A percentile compares a stretch with the other conserved stretches of the same genome.
These are phyloP conservation scores for Podarcis muralis DNA, from an alignment of 2,113 vertebrate genomes.

Conservation along the genomic window DNA sequence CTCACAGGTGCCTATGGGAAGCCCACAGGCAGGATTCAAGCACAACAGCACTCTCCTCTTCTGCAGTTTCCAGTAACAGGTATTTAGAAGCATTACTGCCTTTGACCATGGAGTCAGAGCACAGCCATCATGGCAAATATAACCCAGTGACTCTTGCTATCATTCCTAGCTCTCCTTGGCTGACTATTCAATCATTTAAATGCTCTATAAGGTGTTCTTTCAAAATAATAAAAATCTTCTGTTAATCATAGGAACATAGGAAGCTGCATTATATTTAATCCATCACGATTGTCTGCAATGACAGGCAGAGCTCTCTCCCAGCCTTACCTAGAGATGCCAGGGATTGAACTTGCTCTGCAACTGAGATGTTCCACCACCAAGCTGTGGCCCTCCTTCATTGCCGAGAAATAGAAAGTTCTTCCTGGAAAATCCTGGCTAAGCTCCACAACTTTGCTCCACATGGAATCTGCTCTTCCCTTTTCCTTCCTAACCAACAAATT, in stretches of 20 bases:
- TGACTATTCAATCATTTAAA: not conserved
- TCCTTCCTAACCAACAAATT: not conserved
- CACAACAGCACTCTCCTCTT: too few relatives aligned
- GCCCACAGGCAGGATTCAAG: too few relatives aligned
- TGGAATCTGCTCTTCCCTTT: not conserved
- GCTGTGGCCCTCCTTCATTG: not conserved
- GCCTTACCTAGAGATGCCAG: too few relatives aligned
- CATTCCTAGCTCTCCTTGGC: not conserved
- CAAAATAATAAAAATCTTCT: not conserved
- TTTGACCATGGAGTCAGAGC: too few relatives aligned
- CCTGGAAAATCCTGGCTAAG: not conserved
- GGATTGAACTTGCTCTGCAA: too few relatives aligned
- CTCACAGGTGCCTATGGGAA: too few relatives aligned
- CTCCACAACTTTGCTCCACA: not conserved
- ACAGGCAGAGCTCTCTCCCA: too few relatives aligned
- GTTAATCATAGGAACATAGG: not conserved
- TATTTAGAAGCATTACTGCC: too few relatives aligned
- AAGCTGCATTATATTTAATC: too few relatives aligned
- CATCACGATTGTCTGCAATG: too few relatives aligned
- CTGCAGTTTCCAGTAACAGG: too few relatives aligned
- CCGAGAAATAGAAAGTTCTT: not conserved
- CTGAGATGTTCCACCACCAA: too few relatives aligned
- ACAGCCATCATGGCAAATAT: not conserved
- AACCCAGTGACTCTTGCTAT: not conserved
- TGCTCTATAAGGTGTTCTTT: not conserved